Conservation (phyloP, 2,113 vertebrate species). For the Phylloscopus whistleri region DNA sequence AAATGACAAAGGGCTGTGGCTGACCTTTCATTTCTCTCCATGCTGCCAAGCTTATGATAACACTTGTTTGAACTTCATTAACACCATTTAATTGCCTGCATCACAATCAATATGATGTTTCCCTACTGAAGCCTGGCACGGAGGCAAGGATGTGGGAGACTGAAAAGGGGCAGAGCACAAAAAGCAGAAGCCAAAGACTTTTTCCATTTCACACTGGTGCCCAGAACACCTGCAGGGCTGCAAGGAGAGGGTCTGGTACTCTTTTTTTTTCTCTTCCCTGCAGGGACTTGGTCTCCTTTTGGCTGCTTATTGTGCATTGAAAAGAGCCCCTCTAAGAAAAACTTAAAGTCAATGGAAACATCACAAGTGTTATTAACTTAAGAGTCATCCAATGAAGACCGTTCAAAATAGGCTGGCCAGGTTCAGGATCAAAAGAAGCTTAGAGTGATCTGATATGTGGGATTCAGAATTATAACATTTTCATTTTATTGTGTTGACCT, state of each 20-base stretch:
- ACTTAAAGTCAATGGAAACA: neutral
- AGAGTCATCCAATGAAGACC: neutral
- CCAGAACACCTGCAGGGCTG: neutral
- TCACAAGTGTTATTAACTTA: neutral
- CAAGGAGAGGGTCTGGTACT: neutral
- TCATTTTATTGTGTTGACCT: neutral
- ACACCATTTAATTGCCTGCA: slow-evolving; percentile 59
- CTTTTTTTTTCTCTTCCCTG: neutral
- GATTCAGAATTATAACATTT: neutral
- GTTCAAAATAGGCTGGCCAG: neutral
- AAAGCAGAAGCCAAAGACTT: slow-evolving; percentile 10
- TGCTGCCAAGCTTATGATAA: slow-evolving; percentile 70
- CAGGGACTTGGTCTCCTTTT: neutral
- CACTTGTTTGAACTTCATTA: slow-evolving; percentile 69
- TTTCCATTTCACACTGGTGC: neutral
- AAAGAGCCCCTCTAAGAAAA: neutral
- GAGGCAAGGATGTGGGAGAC: neutral
- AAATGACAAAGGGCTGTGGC: slow-evolving; percentile 37
- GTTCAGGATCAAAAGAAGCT: neutral
- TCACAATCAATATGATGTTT: slow-evolving; percentile 74
- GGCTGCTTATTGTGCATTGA: neutral
- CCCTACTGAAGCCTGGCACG: slow-evolving; percentile 6
- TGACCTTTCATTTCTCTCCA: slow-evolving; percentile 66
- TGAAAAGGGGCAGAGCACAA: slow-evolving; percentile 9
- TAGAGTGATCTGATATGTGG: neutral